Evolutionary conservation across 1,140 invertebrate species (phyloP), one percentile per base, ranked within the genome.

Genomic region (Drosophila tani): DNA sequence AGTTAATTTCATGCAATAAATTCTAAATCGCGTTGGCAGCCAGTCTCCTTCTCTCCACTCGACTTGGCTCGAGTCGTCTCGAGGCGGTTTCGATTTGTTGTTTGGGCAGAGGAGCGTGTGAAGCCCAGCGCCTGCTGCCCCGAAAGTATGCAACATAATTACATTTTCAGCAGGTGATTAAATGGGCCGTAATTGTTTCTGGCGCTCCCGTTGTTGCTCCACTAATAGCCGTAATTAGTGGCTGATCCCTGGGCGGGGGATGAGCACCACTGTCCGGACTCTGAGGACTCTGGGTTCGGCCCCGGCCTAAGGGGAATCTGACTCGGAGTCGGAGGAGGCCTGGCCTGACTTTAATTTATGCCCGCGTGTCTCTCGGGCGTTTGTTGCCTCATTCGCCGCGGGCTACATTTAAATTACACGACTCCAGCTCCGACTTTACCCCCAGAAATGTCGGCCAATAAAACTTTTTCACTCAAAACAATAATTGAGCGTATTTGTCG

Each of bases 101-200:
- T n/a, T 24, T 51, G 57, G 40, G 74, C 43, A 46, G 57, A 32
- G 64, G 47, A 46, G 51, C 49, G 41, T 62, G 49, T 56, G 46
- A 57, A 35, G 50, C 11, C 15, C 24, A 19, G 21, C 24, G 53
- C 51, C 51, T 60, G 50, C 58, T 67, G 56, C 45, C 58, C 64
- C 85, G 58, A 79, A 86, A 86, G 82, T 91, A 86, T 91, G 87
- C 77, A 79, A 79, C 79, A 81, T 87, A 92, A 92, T 91, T 92
- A 92, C 84, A 91, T 78, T 90, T 92, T 92, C 88, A 83, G 77
- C 91, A 92, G 91, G 91, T 92, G 91, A 92, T 92, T 92, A 92
- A 92, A 92, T 91, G 82, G 87, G 53, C 68, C 76, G 77, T 92
- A 92, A 92, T 92, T 92, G 91, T 88, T 91, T 91, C 83, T 80